phyloP scores from a whole-genome alignment of 1,140 invertebrate genomes.

The Amphibalanus amphitrite region DNA sequence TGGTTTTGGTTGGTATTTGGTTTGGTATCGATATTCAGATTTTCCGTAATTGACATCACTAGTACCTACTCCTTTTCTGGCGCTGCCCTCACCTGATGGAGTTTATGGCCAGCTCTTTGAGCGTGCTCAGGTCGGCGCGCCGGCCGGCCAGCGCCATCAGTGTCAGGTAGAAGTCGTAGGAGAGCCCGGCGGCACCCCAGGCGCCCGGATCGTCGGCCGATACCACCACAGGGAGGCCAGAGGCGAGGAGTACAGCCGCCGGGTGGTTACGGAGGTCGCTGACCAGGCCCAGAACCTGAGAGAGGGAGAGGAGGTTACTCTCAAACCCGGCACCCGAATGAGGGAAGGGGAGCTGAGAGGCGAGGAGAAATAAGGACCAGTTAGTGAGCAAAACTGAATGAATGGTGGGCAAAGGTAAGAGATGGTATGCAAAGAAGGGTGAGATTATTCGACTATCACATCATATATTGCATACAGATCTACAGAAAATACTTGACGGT shows the following conservation, averaged over 20 bases:
- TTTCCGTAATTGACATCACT: too few species aligned
- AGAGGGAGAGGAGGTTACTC: not conserved
- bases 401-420: too few species aligned
- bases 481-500: not conserved
- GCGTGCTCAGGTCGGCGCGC: too few species aligned
- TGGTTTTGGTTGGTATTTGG: too few species aligned
- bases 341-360: not conserved
- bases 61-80: too few species aligned
- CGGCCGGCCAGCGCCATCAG: constrained; percentile 57
- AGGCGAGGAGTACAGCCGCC: constrained; percentile 41
- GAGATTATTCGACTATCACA: not conserved
- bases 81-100: too few species aligned
- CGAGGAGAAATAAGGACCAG: not conserved
- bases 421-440: not conserved
- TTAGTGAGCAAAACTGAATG: too few species aligned
- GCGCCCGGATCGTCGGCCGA: constrained; percentile 59
- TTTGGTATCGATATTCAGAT: too few species aligned
- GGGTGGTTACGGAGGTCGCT: constrained; percentile 66
- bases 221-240: constrained; percentile 38
- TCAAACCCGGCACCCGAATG: not conserved
- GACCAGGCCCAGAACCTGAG: constrained; percentile 56
- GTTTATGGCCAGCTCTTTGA: too few species aligned
- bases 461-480: not conserved
- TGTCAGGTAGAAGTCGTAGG: constrained; percentile 64
- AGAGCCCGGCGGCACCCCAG: constrained; percentile 52